Evolutionary conservation across 2,888 invertebrate species (phyloP).

Genomic region (Asteroscopus sphinx): DNA sequence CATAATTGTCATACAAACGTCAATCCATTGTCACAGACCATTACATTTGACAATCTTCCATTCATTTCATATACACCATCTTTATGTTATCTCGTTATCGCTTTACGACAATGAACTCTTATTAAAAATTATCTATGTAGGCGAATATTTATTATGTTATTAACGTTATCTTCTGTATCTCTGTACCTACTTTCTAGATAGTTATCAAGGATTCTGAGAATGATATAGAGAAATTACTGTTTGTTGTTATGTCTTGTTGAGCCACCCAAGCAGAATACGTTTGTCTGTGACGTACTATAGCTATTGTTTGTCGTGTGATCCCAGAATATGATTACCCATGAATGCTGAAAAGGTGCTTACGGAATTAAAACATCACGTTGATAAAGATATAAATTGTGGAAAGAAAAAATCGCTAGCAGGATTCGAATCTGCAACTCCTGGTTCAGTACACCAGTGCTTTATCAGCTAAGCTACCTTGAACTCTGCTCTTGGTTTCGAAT

Average conservation of each 20-base stretch:
- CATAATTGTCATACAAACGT: conserved; percentile 49
- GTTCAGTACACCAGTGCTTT: no score
- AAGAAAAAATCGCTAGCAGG: no score
- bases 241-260: conserved; percentile 16
- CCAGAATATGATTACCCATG: not conserved
- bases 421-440: no score
- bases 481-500: no score
- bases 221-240: conserved; percentile 38
- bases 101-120: conserved; percentile 47
- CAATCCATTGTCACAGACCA: conserved; percentile 48
- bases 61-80: conserved; percentile 29
- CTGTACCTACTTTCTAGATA: conserved; percentile 54
- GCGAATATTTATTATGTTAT: conserved; percentile 50
- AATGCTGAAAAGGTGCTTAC: no score
- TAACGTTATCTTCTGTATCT: conserved; percentile 43
- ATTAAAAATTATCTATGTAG: conserved; percentile 42
- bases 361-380: not conserved
- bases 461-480: no score
- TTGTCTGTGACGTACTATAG: conserved; percentile 9
- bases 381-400: no score
- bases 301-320: conserved; percentile 2
- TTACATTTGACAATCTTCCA: conserved; percentile 47
- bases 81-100: conserved; percentile 31
- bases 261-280: conserved; percentile 9
- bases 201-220: conserved; percentile 41